Evolutionary conservation across 2,113 vertebrate genomes (phyloP).

Genomic region (Apteryx owenii): DNA sequence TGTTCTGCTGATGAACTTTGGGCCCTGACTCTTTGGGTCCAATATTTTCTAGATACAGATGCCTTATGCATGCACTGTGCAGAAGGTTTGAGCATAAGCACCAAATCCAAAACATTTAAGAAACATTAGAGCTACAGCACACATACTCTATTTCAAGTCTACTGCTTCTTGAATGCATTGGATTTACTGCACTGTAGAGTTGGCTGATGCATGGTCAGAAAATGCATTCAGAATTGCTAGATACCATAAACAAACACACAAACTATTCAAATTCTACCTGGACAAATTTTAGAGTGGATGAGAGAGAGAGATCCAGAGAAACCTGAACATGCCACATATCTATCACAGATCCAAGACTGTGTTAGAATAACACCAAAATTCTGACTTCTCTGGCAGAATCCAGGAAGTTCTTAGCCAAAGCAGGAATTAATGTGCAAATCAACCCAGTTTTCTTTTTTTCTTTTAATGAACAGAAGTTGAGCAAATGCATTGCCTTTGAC

Average conservation of each 20-base stretch:
- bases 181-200: neutral
- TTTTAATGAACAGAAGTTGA: neutral
- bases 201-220: neutral
- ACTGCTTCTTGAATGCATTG: neutral
- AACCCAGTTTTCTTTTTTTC: neutral
- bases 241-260: too few relatives aligned
- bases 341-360: neutral
- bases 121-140: neutral
- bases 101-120: neutral
- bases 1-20: fast-evolving
- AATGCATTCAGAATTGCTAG: too few relatives aligned
- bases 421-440: neutral
- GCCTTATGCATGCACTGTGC: neutral
- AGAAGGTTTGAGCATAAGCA: neutral
- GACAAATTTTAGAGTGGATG: neutral
- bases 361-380: neutral
- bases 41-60: fast-evolving
- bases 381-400: neutral
- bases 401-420: neutral
- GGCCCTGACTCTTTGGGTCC: neutral
- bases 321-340: neutral
- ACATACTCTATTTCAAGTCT: neutral
- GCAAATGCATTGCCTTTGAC: neutral
- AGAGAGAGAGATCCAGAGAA: neutral
- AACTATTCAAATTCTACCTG: neutral